phyloP scores from a whole-genome alignment of 2,113 vertebrate genomes.

The Paraplagusia blochii region DNA sequence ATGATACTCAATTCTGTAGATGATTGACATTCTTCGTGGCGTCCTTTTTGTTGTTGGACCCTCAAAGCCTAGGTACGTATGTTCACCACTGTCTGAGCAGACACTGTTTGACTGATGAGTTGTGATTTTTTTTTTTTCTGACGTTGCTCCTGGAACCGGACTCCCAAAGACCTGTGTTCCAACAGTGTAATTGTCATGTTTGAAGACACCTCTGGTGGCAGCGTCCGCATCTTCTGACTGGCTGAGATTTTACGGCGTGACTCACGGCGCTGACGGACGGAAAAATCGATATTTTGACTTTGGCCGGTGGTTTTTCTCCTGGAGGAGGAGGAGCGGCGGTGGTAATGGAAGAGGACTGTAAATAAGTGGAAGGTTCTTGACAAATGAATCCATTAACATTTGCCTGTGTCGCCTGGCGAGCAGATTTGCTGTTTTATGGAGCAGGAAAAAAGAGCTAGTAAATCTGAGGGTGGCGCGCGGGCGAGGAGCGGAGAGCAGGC shows the following conservation, averaged over 20 bases:
- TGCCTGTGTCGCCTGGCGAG: constrained; percentile 77
- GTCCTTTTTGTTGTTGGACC: too few relatives aligned
- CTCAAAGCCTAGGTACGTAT: too few relatives aligned
- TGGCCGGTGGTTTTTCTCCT: constrained; percentile 60
- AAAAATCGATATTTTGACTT: constrained; percentile 78
- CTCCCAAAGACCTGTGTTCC: background rate
- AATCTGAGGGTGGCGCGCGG: constrained; percentile 74
- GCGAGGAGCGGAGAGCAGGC: constrained; percentile 64
- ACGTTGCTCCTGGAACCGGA: constrained; percentile 19
- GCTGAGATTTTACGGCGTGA: constrained; percentile 60
- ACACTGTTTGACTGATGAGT: too few relatives aligned
- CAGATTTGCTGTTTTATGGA: constrained; percentile 81
- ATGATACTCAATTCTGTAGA: too few relatives aligned
- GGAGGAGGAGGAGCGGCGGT: constrained; percentile 60
- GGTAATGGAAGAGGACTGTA: constrained; percentile 77
- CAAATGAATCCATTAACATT: constrained; percentile 86
- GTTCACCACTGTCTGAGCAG: too few relatives aligned
- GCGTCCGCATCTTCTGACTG: constrained; percentile 46
- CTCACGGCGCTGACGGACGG: constrained; percentile 63
- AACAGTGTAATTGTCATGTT: constrained; percentile 52
- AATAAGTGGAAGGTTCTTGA: constrained; percentile 80
- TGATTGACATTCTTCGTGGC: too few relatives aligned
- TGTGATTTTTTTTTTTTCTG: too few relatives aligned
- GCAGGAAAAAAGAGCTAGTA: constrained; percentile 78
- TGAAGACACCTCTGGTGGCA: constrained; percentile 51